Evolutionary conservation across 2,113 vertebrate genomes (phyloP), one percentile per base, ranked within the genome.

Genomic region (Gadus macrocephalus): DNA sequence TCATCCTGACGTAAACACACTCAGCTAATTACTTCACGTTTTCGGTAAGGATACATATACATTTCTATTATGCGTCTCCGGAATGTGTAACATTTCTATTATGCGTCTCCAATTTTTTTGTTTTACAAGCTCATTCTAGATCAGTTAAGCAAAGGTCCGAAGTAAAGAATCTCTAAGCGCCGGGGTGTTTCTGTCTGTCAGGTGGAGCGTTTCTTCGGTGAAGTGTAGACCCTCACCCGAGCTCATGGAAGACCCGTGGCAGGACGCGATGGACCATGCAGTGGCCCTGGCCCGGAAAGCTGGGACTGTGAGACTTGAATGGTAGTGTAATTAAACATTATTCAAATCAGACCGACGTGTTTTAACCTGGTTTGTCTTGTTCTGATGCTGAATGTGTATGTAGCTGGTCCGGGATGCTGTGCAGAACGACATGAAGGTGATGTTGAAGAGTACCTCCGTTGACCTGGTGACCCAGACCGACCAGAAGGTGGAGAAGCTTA

Each of bases 391-490:
- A 38, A 31, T 35, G 0, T 35, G 0, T 65, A 28, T 53, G 5
- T 80, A 99, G 97, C 80, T 98, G 63, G 88, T 98, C 63, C 73
- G 92, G 49, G 92, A 92, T 53, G 95, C 96, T 4, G 77, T 98
- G 58, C 92, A 89, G 85, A 89, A 86, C 4, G 92, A 96, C 78
- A 81, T 93, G 83, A 88, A 90, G 61, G 75, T 98, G 76, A 96
- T 94, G 94, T 89, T 92, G 17, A 99, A 99, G 90, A 97, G 94
- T 62, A 97, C 94, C 1, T 93, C 94, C 0, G 95, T 93, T 12
- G 97, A 98, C 86, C 79, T 99, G 67, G 97, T 98, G 71, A 99
- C 97, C 17, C 92, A 92, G 73, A 99, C 97, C 0, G 97, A 99
- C 85, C 96, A 98, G 85, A 95, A 94, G 86, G 95, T 99, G 78